phyloP scores from a whole-genome alignment of 1,140 invertebrate genomes.

The Drosophila suzukii region DNA sequence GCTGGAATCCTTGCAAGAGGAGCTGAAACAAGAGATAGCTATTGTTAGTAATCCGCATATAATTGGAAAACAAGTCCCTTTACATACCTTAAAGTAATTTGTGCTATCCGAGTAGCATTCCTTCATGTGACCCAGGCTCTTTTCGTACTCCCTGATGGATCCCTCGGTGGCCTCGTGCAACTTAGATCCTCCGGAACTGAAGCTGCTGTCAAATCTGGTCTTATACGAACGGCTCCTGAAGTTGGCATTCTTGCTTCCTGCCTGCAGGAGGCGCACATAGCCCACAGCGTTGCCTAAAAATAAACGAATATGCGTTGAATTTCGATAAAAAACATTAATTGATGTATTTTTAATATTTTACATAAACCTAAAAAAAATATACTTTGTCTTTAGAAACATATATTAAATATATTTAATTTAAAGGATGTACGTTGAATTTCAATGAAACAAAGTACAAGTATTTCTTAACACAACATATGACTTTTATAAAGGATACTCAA shows the following conservation, averaged over 20 bases:
- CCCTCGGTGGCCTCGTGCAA: slow-evolving; percentile 72
- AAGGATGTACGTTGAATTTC: no score
- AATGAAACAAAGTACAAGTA: no score
- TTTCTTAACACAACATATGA: no score
- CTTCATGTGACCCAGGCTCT: slow-evolving; percentile 86
- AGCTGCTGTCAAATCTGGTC: slow-evolving; percentile 89
- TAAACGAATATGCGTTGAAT: background rate
- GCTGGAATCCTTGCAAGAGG: slow-evolving; percentile 96
- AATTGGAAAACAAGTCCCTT: no score
- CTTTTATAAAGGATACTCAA: no score
- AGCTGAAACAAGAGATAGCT: slow-evolving; percentile 84
- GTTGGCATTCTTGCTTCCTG: slow-evolving; percentile 96
- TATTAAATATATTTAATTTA: no score
- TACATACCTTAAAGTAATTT: slow-evolving; percentile 94
- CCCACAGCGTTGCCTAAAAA: slow-evolving; percentile 95
- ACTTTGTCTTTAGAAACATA: no score
- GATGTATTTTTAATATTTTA: no score
- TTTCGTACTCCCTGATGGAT: slow-evolving; percentile 58
- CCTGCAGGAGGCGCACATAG: slow-evolving; percentile 97
- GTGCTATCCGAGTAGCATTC: slow-evolving; percentile 96
- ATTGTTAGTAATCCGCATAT: background rate
- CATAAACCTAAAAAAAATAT: no score
- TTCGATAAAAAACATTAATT: no score
- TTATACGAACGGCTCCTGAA: slow-evolving; percentile 96
- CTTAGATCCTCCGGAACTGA: slow-evolving; percentile 87